Base-by-base conservation (phyloP, 2,113 vertebrate species). In the Xenopus laevis region DNA sequence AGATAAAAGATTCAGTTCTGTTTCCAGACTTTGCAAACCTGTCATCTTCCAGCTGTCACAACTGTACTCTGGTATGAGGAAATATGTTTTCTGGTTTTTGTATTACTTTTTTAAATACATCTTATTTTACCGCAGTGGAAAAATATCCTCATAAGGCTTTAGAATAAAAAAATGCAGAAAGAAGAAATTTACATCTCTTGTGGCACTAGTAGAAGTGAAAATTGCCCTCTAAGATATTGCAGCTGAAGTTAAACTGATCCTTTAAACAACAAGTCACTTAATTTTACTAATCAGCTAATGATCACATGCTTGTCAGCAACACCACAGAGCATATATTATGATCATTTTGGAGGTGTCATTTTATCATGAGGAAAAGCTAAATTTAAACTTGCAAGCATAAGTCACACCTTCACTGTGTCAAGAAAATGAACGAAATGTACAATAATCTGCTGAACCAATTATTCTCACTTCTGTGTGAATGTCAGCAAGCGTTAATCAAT, bases 401-500 rank as follows among this genome's bases (percentile, higher is more conserved):
- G 74, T 77, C 60, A 46, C 74, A 77, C 74, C 67, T 77, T 77
- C 33, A 40, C 55, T 70, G 67, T 77, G 74, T 68, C 58, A 75
- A 55, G 65, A 21, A 69, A 64, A 63, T 57, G 27, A 77, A 70
- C 59, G 20, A 33, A 55, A 70, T 33, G 59, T 69, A 55, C 18
- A 18, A 64, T 68, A 70, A 77, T 77, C 60, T 20, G 50, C 67
- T 63, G 47, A 76, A 64, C 47, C 74, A 77, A 77, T 77, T 75
- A 64, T 77, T 77, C 50, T 47, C 45, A 13, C 65, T 68, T 69
- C 46, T 62, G 30, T 70, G 58, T 64, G 67, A 77, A 63, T 77
- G 74, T 77, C 74, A 77, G 69, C 74, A 70, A 62, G 60, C 74
- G 13, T 67, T 55, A 77, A 77, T 77, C 74, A 69, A 77, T 77